A percentile compares a stretch with the other conserved stretches of the same genome.
phyloP scores from a whole-genome alignment of 2,113 vertebrate genomes.

The Pantherophis guttatus region DNA sequence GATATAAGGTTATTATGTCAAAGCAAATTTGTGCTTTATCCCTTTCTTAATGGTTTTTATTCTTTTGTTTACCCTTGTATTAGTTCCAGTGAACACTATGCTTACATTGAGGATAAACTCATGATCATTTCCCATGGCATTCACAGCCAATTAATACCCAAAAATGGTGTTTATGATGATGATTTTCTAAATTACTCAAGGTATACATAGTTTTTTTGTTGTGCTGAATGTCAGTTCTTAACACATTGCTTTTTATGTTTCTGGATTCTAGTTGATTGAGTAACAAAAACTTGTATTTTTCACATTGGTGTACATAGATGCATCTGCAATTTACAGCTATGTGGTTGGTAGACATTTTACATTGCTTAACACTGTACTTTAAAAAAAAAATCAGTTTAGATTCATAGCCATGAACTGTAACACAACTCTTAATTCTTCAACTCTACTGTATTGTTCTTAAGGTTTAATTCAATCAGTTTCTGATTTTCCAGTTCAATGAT shows the following conservation, averaged over 20 bases:
- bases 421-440: not conserved
- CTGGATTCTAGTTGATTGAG: not conserved
- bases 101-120: not conserved
- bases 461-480: not conserved
- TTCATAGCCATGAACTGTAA: not conserved
- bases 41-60: not conserved
- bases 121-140: not conserved
- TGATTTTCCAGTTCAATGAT: not conserved
- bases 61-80: not conserved
- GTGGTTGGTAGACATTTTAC: not conserved
- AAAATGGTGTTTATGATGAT: not conserved
- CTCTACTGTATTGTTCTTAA: not conserved
- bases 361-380: not conserved
- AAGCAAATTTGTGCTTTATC: not conserved
- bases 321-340: not conserved
- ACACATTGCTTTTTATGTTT: not conserved
- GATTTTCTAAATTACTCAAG: not conserved
- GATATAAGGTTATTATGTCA: not conserved
- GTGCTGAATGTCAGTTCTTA: not conserved
- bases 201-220: not conserved
- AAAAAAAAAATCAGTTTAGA: not conserved
- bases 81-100: not conserved
- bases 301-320: not conserved
- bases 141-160: not conserved
- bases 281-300: fast-evolving